Evolutionary conservation across 2,113 vertebrate genomes (phyloP).

Genomic region (Amphiprion percula): DNA sequence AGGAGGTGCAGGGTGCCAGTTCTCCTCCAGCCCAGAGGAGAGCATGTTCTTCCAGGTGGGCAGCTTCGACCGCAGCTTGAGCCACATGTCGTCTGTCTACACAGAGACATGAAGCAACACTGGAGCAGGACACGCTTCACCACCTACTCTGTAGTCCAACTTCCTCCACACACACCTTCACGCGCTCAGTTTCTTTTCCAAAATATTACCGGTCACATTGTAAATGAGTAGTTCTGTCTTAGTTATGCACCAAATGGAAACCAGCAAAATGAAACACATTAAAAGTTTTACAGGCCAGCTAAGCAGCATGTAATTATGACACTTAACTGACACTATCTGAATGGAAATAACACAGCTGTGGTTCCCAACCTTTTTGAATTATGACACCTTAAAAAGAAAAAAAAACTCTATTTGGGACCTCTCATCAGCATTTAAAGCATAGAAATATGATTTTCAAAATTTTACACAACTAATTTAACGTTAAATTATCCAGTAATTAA

Average conservation of each 20-base stretch:
- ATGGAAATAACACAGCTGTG: background rate
- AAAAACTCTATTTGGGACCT: background rate
- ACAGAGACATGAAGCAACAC: slow-evolving; percentile 89
- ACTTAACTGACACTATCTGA: background rate
- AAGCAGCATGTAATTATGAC: background rate
- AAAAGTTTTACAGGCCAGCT: background rate
- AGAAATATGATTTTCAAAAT: background rate
- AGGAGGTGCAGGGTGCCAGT: slow-evolving; percentile 85
- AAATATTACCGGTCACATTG: background rate
- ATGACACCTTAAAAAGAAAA: background rate
- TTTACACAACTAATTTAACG: background rate
- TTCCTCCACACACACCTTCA: slow-evolving; percentile 16
- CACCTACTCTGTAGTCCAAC: slow-evolving; percentile 16
- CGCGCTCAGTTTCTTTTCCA: background rate
- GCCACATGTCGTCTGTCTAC: slow-evolving; percentile 95
- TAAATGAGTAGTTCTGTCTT: slow-evolving; percentile 1
- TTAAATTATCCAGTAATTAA: background rate
- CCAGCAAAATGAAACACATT: background rate
- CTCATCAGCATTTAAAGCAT: background rate
- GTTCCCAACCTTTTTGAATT: background rate
- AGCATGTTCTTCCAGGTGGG: slow-evolving; percentile 93
- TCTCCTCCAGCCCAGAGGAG: slow-evolving; percentile 88
- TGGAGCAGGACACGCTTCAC: slow-evolving; percentile 37
- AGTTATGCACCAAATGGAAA: background rate
- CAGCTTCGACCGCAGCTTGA: slow-evolving; percentile 94